Base-by-base conservation (phyloP, 2,888 invertebrate species). In the Hypselothyrea guttata region DNA sequence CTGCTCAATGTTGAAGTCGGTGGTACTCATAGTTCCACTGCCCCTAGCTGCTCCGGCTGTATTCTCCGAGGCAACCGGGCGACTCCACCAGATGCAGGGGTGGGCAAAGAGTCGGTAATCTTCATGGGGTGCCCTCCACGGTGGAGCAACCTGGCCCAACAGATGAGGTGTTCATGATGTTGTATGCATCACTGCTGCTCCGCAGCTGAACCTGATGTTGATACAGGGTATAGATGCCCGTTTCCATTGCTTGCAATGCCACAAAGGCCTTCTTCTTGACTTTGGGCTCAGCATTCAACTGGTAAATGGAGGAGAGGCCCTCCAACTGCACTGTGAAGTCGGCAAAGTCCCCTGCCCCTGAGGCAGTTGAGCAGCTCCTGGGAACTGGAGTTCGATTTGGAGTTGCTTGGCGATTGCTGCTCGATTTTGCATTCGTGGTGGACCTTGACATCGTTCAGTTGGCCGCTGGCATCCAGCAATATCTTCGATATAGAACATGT, bases 401-500 rank as follows among this genome's bases (percentile, higher is more conserved):
- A 37, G 4, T 13, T 16, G 38, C 56, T 35, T 15, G 95, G 95
- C 89, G 96, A 96, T 92, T 97, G 94, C 75, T 94, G 94, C 70
- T 94, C 93, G 56, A 92, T 92, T 91, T 96, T 96, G 79, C 96
- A 96, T 90, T 97, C 97, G 88, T 98, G 97, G 89, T 97, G 96
- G 54, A 98, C 94, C 88, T 93, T 93, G 0, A 98, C 97, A 92
- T 98, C 98, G 87, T 95, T 94, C 0, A 98, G 95, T 28, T 93
- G 92, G 16, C 97, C 98, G 33, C 93, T 93, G 2, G 94, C 92
- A 86, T 98, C 97, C 51, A 98, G 91, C 49, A 96, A 91, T 79
- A 98, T 95, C 91, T n/a, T 98, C 97, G 75, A 98, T 92, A 89
- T 96, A 97, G 90, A 98, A 98, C 97, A 98, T 97, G 88, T 98